Evolutionary conservation across 2,113 vertebrate genomes (phyloP).

Genomic region (Callospermophilus lateralis): DNA sequence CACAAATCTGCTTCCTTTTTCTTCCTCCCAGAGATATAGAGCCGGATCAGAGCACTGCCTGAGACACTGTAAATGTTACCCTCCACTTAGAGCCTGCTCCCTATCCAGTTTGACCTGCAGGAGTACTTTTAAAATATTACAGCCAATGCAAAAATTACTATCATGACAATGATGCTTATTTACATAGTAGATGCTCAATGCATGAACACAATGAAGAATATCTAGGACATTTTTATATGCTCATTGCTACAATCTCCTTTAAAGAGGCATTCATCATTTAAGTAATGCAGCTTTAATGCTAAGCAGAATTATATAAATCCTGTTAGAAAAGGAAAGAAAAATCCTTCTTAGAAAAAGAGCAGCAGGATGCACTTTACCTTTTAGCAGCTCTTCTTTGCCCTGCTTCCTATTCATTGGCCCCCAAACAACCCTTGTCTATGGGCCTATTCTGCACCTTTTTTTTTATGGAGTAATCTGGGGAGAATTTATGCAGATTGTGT

Average conservation of each 20-base stretch:
- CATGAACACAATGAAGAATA: neutral
- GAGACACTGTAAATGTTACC: too few species aligned
- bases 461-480: neutral
- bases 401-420: neutral
- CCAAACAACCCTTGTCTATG: neutral
- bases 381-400: neutral
- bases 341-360: neutral
- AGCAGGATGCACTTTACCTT: neutral
- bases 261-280: neutral
- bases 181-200: neutral
- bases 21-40: neutral
- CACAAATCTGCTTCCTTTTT: neutral
- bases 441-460: neutral
- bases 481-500: slow-evolving; percentile 14
- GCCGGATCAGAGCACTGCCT: neutral
- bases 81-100: neutral
- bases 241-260: neutral
- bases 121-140: neutral
- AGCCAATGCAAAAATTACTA: neutral
- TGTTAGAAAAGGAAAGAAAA: neutral
- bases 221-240: neutral
- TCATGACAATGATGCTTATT: neutral
- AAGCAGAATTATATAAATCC: neutral
- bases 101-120: neutral
- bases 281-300: neutral